Conservation (phyloP, 2,888 invertebrate genomes). For the Antheraea assamensis region DNA sequence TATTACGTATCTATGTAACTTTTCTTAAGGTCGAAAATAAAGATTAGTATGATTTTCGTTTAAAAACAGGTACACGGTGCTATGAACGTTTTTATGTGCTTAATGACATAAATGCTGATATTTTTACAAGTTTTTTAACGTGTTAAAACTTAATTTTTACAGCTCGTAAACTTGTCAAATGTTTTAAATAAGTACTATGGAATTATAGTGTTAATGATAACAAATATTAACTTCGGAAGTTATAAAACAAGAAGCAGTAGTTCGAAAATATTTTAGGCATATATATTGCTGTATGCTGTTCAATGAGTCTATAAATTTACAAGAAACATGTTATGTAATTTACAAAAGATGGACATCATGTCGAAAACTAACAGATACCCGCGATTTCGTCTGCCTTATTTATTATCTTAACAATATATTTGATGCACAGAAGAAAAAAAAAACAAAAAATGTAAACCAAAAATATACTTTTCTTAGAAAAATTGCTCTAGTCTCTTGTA, state of each 20-base stretch:
- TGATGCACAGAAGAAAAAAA: no score
- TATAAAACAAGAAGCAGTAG: background rate
- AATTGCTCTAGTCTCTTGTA: no score
- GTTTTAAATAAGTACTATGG: background rate
- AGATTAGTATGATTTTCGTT: background rate
- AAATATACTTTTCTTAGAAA: no score
- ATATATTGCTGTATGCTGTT: background rate
- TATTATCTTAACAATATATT: no score
- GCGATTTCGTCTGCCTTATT: no score
- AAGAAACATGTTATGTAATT: no score
- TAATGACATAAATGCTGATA: background rate
- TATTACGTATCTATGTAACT: background rate
- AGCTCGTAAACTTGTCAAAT: no score
- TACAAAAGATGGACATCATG: no score
- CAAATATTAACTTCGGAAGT: background rate
- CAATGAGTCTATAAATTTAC: no score
- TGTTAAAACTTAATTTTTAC: no score
- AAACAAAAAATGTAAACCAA: no score
- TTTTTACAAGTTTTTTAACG: background rate
- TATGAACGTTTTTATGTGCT: constrained; percentile 3
- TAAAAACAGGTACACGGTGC: constrained; percentile 1
- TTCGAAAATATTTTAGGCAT: background rate
- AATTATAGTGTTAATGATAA: constrained; percentile 10
- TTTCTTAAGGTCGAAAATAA: background rate
- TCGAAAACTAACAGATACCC: no score